Conservation (phyloP, 2,113 vertebrate genomes). For the Corythornis cristatus region DNA sequence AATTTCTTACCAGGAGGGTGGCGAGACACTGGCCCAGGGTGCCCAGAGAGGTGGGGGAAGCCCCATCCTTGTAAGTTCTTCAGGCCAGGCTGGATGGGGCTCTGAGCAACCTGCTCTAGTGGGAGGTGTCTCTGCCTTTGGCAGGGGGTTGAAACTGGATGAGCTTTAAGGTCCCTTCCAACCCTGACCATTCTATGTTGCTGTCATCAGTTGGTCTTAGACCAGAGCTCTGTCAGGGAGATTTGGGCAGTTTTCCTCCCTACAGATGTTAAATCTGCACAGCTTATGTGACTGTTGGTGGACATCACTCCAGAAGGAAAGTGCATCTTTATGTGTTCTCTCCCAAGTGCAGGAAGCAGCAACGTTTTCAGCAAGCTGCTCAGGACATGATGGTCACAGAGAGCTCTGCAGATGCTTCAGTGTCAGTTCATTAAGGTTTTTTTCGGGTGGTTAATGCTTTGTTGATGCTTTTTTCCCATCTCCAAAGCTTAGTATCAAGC, state of each 20-base stretch:
- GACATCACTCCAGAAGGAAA: neutral
- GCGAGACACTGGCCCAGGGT: no score
- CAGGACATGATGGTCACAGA: neutral
- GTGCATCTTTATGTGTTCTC: accelerated
- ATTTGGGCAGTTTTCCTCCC: neutral
- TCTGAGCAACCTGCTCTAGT: no score
- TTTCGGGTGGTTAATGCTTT: neutral
- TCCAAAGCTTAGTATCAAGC: neutral
- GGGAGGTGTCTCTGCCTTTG: no score
- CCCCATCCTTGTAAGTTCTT: no score
- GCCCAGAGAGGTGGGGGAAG: no score
- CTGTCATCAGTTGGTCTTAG: neutral
- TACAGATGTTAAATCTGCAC: neutral
- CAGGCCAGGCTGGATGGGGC: no score
- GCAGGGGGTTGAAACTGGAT: no score
- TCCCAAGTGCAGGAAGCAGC: neutral
- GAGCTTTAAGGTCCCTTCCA: no score
- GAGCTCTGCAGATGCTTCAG: neutral
- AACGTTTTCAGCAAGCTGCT: neutral
- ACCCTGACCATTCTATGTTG: no score
- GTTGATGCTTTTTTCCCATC: neutral
- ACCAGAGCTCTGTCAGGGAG: neutral
- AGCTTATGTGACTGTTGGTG: neutral
- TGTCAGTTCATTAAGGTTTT: neutral
- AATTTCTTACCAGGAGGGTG: no score